Percentiles rank a stretch among this genome's conserved stretches.
phyloP scores from a whole-genome alignment of 53 echinoderm and acorn worm genomes.

The Astropecten irregularis region DNA sequence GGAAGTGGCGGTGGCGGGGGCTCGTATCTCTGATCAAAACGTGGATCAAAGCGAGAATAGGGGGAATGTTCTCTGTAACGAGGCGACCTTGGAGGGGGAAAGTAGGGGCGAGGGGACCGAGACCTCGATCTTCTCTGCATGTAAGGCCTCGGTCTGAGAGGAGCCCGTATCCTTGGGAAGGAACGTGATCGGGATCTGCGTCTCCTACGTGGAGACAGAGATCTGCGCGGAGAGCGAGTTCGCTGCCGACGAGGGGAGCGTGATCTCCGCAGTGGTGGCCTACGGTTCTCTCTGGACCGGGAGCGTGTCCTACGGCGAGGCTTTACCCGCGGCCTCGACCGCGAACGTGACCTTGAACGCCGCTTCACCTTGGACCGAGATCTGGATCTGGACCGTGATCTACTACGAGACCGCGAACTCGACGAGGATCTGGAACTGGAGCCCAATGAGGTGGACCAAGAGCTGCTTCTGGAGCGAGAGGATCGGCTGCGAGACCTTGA shows the following conservation, averaged over 20 bases:
- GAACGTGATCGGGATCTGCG: conserved; percentile 61
- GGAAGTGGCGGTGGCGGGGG: conserved; percentile 47
- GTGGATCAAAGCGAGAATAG: conserved; percentile 26
- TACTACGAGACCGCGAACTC: not conserved
- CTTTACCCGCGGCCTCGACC: conserved; percentile 56
- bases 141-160: conserved; percentile 63
- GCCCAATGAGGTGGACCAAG: conserved; percentile 59
- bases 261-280: conserved; percentile 41
- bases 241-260: conserved; percentile 49
- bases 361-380: conserved; percentile 17
- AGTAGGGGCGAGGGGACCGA: conserved; percentile 73
- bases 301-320: conserved; percentile 40
- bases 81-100: conserved; percentile 54
- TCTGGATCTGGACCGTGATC: not conserved
- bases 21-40: conserved; percentile 61
- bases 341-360: not conserved
- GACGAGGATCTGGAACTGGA: conserved; percentile 21
- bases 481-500: conserved; percentile 41
- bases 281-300: conserved; percentile 31
- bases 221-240: conserved; percentile 20
- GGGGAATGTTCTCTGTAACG: conserved; percentile 61
- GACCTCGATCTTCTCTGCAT: conserved; percentile 60
- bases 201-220: conserved; percentile 36
- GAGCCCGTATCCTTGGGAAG: conserved; percentile 56
- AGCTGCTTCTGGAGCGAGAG: conserved; percentile 12